Conservation (phyloP, 2,888 invertebrate genomes). For the Calephelis perditalis region DNA sequence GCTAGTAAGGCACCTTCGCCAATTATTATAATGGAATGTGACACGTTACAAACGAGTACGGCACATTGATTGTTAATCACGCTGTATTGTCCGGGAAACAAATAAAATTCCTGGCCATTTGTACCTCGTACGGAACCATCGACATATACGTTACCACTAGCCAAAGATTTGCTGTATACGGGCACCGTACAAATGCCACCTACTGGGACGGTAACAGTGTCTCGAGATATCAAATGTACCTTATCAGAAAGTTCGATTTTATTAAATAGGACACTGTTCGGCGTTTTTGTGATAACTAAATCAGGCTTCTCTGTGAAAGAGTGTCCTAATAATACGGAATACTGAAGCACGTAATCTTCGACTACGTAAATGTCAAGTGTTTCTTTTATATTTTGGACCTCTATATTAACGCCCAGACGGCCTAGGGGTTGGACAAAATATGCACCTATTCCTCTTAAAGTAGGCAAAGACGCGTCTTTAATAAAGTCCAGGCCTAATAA, state of each 20-base stretch:
- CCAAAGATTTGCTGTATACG: not conserved
- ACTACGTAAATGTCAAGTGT: slow-evolving; percentile 26
- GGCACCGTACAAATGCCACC: not conserved
- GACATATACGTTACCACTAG: not conserved
- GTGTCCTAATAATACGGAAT: slow-evolving; percentile 30
- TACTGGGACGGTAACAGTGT: not conserved
- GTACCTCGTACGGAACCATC: not conserved
- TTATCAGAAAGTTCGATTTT: not conserved
- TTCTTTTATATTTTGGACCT: slow-evolving; percentile 26
- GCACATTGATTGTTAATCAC: not conserved
- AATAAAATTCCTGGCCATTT: slow-evolving; percentile 7
- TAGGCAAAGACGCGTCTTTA: not conserved
- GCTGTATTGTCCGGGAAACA: slow-evolving; percentile 17
- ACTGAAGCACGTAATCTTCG: slow-evolving; percentile 27
- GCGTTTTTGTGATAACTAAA: slow-evolving; percentile 30
- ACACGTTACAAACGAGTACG: not conserved
- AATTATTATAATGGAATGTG: not conserved
- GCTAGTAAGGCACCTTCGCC: not conserved
- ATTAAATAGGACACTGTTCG: not conserved
- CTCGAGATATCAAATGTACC: slow-evolving; percentile 12
- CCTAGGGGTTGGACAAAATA: slow-evolving; percentile 27
- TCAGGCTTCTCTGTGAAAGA: slow-evolving; percentile 31
- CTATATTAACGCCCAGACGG: slow-evolving; percentile 17
- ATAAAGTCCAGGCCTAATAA: slow-evolving; percentile 15
- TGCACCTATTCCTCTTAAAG: slow-evolving; percentile 29